Evolutionary conservation across 1,140 invertebrate genomes (phyloP), one percentile per base, ranked within the genome.

Genomic region (Caenorhabditis briggsae): DNA sequence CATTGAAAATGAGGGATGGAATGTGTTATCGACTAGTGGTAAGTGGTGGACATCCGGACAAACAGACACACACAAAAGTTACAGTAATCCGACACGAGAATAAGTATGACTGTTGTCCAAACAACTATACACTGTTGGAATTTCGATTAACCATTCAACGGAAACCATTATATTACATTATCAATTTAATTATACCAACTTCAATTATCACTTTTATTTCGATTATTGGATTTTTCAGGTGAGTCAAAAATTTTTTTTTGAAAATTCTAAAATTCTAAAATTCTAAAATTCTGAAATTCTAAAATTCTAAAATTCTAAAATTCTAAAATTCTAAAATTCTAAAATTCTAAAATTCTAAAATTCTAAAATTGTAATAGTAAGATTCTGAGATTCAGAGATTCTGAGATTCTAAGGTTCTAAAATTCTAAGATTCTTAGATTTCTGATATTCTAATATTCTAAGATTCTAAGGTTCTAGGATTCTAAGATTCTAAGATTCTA

Each of bases 181-280:
- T 90, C 59, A 92, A 91, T 83, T 65, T 91, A 41, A 90, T 92
- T 61, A 82, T 88, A 53, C 90, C 90, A 2, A 92, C 90, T 7
- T 84, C 84, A 12, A 87, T 91, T 61, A 91, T 91, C 61, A 91
- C 91, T n/a, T 86, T 92, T 33, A 91, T 92, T 53, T 88, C 90
- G 14, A 92, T 91, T 82, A 87, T 91, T 61, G 90, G 90, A 25
- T 91, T 91, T 78, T 91, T 91, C 82, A 92, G 88, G 88, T 88
- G 14, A 55, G 48, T 64, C 12, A 3, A 16, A 33, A 50, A 55
- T 18, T 5, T 33, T 33, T 33, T 33, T 33, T 33, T 33, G 33
- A 33, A 33, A 1, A 33, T 2, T 33, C 3, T 33, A 33, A 33
- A 33, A 33, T 33, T 33, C 33, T 1, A 33, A 33, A 33, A 33